Evolutionary conservation across 2,113 vertebrate species (phyloP).

Genomic region (Macrotus californicus): DNA sequence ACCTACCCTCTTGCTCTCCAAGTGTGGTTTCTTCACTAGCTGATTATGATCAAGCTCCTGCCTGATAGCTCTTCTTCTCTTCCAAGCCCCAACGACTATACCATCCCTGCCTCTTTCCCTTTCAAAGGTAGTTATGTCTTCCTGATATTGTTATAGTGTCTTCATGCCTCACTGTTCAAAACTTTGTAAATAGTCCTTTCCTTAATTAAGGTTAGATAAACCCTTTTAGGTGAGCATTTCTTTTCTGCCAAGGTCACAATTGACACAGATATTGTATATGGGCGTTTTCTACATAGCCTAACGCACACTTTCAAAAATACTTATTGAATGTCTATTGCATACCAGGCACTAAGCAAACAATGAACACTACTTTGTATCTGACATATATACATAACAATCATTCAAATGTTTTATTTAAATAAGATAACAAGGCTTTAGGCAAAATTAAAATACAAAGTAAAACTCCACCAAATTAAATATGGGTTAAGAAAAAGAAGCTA

Average conservation of each 20-base stretch:
- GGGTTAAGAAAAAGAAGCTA: background rate
- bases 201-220: background rate
- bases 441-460: slow-evolving; percentile 36
- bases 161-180: background rate
- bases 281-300: background rate
- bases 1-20: rapidly evolving
- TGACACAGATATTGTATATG: background rate
- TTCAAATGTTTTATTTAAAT: slow-evolving; percentile 1
- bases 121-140: background rate
- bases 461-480: background rate
- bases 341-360: background rate
- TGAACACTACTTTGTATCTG: background rate
- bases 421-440: background rate
- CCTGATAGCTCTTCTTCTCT: background rate
- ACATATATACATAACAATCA: background rate
- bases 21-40: background rate
- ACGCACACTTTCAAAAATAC: background rate
- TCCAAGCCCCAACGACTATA: background rate
- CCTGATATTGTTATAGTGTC: background rate
- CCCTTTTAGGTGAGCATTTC: background rate
- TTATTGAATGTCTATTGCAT: background rate
- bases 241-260: background rate
- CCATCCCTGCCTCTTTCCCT: background rate
- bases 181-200: background rate
- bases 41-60: background rate